phyloP scores from a whole-genome alignment of 2,113 vertebrate species.

The Tricholaema leucomelas region DNA sequence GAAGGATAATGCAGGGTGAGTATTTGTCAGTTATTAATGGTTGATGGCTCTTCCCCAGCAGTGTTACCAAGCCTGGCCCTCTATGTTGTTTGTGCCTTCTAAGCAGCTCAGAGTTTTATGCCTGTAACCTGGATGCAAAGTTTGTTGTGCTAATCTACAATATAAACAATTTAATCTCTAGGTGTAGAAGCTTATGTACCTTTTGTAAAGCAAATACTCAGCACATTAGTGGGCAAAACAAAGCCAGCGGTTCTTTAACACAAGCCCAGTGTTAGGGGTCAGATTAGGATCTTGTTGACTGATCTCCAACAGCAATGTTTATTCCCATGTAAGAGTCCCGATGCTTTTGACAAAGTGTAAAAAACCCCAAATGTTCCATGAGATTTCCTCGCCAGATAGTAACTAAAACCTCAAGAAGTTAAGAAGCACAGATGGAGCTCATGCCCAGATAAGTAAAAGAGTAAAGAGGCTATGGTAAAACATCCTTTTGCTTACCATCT shows the following conservation, averaged over 20 bases:
- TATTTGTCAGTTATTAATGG: background rate
- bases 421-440: background rate
- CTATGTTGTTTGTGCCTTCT: background rate
- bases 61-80: background rate
- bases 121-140: constrained; percentile 37
- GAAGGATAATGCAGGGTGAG: background rate
- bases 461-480: background rate
- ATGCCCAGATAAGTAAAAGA: background rate
- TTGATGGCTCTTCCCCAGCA: background rate
- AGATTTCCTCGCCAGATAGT: background rate
- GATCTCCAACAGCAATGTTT: background rate
- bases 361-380: background rate
- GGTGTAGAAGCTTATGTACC: background rate
- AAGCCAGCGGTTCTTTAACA: background rate
- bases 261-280: background rate
- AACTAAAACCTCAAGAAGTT: background rate
- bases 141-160: background rate
- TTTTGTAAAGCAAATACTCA: background rate
- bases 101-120: constrained; percentile 13
- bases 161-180: constrained; percentile 44
- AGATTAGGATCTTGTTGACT: background rate
- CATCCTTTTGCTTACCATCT: background rate
- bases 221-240: background rate
- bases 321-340: background rate
- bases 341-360: background rate